phyloP scores from a whole-genome alignment of 2,888 invertebrate genomes.

The Capitulum mitella region DNA sequence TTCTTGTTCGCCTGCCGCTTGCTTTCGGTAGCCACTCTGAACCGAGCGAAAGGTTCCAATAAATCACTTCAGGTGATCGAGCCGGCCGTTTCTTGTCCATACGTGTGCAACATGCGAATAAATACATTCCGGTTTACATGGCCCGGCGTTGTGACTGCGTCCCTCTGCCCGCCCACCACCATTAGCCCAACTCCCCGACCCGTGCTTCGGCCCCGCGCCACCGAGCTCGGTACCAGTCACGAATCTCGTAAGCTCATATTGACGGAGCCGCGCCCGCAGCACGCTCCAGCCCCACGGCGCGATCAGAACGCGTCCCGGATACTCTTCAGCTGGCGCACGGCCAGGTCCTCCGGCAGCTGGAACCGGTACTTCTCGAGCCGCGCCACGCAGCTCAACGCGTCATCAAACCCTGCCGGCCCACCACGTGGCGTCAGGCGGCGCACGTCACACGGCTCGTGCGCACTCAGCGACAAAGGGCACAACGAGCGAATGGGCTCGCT shows the following conservation, averaged over 20 bases:
- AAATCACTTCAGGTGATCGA: not conserved
- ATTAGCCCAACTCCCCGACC: not conserved
- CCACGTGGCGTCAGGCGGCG: no score
- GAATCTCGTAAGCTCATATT: no score
- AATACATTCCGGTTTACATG: constrained; percentile 10
- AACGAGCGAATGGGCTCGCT: no score
- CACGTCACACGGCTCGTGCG: no score
- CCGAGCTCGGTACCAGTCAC: no score
- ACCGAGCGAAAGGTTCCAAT: not conserved
- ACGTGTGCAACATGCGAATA: not conserved
- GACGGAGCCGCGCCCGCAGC: no score
- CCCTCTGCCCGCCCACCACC: not conserved
- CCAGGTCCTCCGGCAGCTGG: constrained; percentile 90
- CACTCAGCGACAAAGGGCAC: no score
- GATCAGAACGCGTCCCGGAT: constrained; percentile 86
- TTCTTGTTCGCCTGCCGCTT: not conserved
- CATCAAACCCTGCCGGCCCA: constrained; percentile 92
- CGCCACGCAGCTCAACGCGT: constrained; percentile 83
- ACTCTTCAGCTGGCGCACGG: constrained; percentile 92
- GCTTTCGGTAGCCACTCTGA: not conserved
- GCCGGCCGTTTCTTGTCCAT: not conserved
- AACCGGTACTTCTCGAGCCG: constrained; percentile 75
- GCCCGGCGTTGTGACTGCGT: not conserved
- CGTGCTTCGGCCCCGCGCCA: no score
- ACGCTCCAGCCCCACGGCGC: no score